phyloP scores from a whole-genome alignment of 2,888 invertebrate genomes.

The Philonicus albiceps region DNA sequence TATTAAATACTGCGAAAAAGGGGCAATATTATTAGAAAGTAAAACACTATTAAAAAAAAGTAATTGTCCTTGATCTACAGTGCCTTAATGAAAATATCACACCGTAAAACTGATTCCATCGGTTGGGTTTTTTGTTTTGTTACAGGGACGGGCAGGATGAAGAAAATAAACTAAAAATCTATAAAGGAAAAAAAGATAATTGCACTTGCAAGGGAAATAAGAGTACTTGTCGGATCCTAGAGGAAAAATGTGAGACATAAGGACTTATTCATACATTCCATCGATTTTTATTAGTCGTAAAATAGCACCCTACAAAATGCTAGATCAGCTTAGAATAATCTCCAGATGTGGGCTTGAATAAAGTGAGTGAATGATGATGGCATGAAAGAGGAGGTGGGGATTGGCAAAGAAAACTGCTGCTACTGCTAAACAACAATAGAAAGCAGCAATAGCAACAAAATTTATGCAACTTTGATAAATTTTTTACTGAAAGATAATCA shows the following conservation, averaged over 20 bases:
- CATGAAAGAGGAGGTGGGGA: background rate
- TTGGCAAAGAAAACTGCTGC: too few species aligned
- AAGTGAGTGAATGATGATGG: background rate
- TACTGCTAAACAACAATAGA: too few species aligned
- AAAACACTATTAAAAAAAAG: background rate
- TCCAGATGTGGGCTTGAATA: background rate
- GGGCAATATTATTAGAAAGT: too few species aligned
- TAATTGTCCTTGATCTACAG: background rate
- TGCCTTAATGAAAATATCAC: background rate
- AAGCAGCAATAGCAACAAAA: too few species aligned
- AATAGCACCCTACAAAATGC: background rate
- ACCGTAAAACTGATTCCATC: background rate
- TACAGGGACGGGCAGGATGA: background rate
- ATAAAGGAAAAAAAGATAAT: background rate
- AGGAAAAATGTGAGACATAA: background rate
- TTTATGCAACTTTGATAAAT: too few species aligned
- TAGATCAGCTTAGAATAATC: background rate
- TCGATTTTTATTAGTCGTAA: constrained; percentile 1
- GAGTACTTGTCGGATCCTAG: background rate
- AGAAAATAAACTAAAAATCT: background rate
- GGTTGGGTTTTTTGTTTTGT: too few species aligned
- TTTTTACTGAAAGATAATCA: too few species aligned
- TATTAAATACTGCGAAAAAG: too few species aligned
- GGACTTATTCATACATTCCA: background rate
- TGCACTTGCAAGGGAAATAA: background rate